phyloP scores from a whole-genome alignment of 2,113 vertebrate genomes.

The Pteropus alecto region DNA sequence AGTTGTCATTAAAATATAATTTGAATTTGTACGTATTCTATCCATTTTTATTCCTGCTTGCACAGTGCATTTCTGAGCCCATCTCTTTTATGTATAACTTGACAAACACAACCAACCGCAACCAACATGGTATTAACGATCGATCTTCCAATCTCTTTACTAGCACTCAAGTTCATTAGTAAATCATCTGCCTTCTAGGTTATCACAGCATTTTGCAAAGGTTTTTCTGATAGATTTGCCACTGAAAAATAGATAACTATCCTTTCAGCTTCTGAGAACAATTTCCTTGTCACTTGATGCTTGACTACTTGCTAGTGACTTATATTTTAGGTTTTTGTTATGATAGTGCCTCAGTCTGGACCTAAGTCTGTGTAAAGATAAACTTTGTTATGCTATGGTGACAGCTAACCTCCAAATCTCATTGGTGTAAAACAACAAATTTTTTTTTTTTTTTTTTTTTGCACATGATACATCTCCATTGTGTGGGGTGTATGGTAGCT shows the following conservation, averaged over 20 bases:
- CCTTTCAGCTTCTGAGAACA: not conserved
- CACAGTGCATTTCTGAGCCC: not conserved
- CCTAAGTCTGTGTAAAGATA: not conserved
- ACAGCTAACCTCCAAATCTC: not conserved
- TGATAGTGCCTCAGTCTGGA: not conserved
- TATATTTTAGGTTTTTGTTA: conserved; percentile 23
- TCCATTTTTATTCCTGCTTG: not conserved
- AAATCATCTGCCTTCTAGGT: not conserved
- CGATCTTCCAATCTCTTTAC: not conserved
- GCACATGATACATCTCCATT: not conserved
- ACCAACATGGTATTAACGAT: not conserved
- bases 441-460: not conserved
- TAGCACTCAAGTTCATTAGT: not conserved
- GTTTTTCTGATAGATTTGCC: not conserved
- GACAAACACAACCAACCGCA: not conserved
- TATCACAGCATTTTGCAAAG: not conserved
- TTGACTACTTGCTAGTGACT: not conserved
- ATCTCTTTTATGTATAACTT: not conserved
- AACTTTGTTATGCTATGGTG: not conserved
- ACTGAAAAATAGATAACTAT: not conserved
- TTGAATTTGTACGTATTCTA: not conserved
- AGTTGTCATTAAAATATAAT: not conserved
- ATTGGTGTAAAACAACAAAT: not conserved
- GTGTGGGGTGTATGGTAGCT: not conserved
- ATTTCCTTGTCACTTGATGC: not conserved